Percentiles rank a stretch among this genome's conserved stretches.
These are phyloP conservation scores for Geotrupes spiniger DNA, from an alignment of 2,888 invertebrate species.

Conservation along the genomic window DNA sequence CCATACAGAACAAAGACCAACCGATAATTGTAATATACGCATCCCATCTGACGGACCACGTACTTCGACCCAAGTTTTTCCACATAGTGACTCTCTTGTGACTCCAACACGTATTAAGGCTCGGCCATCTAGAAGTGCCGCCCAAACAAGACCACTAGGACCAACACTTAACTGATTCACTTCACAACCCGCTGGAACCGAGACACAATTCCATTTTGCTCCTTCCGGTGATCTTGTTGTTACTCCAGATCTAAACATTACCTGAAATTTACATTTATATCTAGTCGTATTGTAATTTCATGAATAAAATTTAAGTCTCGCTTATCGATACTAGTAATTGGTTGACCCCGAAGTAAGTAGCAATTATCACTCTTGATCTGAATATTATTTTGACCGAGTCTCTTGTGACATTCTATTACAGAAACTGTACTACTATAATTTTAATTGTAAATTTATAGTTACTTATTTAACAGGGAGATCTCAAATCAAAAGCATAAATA, in stretches of 20 bases:
- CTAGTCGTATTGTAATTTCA: too few relatives aligned
- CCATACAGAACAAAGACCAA: conserved; percentile 77
- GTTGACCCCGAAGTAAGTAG: neutral
- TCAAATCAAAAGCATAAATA: too few relatives aligned
- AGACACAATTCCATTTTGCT: conserved; percentile 76
- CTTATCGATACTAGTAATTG: too few relatives aligned
- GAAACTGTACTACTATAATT: too few relatives aligned
- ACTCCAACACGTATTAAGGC: conserved; percentile 73
- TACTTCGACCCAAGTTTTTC: conserved; percentile 78
- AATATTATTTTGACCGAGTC: too few relatives aligned
- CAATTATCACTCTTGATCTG: neutral
- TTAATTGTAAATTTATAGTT: too few relatives aligned
- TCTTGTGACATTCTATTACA: too few relatives aligned
- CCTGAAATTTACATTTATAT: too few relatives aligned
- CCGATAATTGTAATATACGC: conserved; percentile 73
- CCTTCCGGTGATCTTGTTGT: conserved; percentile 84
- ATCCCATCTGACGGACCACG: conserved; percentile 70
- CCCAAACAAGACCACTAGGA: conserved; percentile 84
- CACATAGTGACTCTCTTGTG: conserved; percentile 66
- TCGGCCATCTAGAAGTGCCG: conserved; percentile 78
- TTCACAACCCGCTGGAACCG: conserved; percentile 75
- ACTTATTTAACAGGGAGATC: too few relatives aligned
- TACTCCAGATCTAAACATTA: conserved; percentile 83
- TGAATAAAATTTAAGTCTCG: too few relatives aligned
- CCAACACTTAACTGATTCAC: conserved; percentile 84